phyloP scores from a whole-genome alignment of 2,797 vertebrate genomes.

The Pseudotriccus pelzelni region DNA sequence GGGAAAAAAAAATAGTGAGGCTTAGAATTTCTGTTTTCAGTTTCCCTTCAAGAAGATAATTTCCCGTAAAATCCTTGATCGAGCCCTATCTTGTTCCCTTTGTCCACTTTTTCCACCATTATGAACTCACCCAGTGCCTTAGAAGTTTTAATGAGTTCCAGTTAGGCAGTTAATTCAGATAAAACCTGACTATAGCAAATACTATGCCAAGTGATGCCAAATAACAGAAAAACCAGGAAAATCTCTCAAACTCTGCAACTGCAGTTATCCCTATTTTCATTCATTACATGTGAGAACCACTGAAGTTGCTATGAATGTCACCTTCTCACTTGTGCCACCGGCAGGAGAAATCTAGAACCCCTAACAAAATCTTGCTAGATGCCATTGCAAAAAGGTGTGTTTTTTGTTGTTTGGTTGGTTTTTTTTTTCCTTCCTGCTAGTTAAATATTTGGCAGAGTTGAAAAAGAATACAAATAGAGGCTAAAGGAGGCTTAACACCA shows the following conservation, averaged over 20 bases:
- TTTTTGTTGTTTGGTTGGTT: neutral
- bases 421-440: neutral
- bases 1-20: neutral
- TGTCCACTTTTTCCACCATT: neutral
- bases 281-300: neutral
- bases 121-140: neutral
- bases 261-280: neutral
- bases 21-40: neutral
- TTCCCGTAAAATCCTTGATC: neutral
- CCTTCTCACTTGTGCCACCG: neutral
- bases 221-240: neutral
- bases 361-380: neutral
- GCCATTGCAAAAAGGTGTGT: neutral
- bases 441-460: neutral
- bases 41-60: neutral
- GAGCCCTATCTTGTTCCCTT: neutral
- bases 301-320: neutral
- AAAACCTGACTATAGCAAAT: neutral
- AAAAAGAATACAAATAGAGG: neutral
- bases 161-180: neutral
- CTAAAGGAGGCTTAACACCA: slow-evolving; percentile 24
- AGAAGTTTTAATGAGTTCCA: neutral
- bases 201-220: neutral
- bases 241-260: neutral
- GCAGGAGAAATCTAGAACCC: neutral